Evolutionary conservation across 2,888 invertebrate genomes (phyloP), one percentile per base, ranked within the genome.

Genomic region (Serrognathus titanus): DNA sequence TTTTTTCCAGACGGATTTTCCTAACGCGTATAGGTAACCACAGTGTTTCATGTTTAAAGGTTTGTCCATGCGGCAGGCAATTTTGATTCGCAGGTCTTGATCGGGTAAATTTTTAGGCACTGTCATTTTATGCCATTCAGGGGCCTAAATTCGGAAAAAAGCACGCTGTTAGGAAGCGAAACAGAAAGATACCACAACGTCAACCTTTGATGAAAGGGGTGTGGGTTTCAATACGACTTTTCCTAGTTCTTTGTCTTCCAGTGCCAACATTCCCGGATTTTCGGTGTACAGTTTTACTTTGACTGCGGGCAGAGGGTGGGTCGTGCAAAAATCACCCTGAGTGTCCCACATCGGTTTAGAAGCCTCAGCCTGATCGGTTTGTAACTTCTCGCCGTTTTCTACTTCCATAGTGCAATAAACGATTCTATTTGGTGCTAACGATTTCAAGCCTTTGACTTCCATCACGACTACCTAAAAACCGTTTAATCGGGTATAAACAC

Each of bases 331-430:
- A 80, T 99, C 99, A 53, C 97, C 99, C 83, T 98, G 98, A 0
- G 98, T 99, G 74, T 99, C 99, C 99, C 99, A 99, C 94, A 94
- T 94, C 51, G 99, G 98, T 78, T 97, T 98, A 2, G 97, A 96
- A 20, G 98, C 98, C 80, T 99, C 98, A 0, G 98, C 98, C 80
- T 98, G 98, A 80, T 98, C 99, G 2, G 99, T 99, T 81, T 99
- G 98, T 59, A 99, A 83, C 78, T 99, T 99, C 75, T 97, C 97
- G 45, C 97, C 97, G 60, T 96, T 97, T 79, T 99, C 99, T 38
- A 99, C 97, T 80, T 99, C 99, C 99, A 99, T 99, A 16, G 98
- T 99, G 79, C 99, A 99, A 81, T 99, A 99, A 50, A 99, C 97
- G 76, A 99, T 97, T 73, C 97, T 88, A 83, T 97, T 98, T 37